Evolutionary conservation across 2,888 invertebrate genomes (phyloP).

Genomic region (Helleia helle): DNA sequence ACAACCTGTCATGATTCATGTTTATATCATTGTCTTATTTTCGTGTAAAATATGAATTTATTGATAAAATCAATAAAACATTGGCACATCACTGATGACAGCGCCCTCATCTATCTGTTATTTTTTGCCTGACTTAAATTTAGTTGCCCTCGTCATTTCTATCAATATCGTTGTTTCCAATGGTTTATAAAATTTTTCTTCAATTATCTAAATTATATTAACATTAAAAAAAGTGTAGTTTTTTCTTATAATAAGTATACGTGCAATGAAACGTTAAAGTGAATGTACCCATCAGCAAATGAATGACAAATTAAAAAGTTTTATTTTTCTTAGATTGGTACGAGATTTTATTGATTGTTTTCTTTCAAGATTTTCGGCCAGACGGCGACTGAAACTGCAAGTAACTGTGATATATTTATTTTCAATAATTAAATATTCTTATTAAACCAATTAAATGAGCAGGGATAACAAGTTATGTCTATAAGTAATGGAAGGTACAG

Average conservation of each 20-base stretch:
- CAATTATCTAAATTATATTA: too few relatives aligned
- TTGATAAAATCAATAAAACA: background rate
- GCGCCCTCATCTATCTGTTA: conserved; percentile 6
- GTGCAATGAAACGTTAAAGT: conserved; percentile 65
- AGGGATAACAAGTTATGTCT: conserved; percentile 74
- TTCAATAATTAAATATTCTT: conserved; percentile 71
- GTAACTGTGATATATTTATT: conserved; percentile 75
- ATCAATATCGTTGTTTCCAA: too few relatives aligned
- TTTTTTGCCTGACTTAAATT: too few relatives aligned
- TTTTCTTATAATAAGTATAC: background rate
- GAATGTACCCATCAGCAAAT: conserved; percentile 68
- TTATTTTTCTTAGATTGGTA: conserved; percentile 75
- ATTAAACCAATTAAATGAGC: conserved; percentile 73
- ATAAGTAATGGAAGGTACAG: conserved; percentile 76
- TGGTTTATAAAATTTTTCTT: too few relatives aligned
- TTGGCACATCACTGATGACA: conserved; percentile 4
- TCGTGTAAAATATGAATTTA: too few relatives aligned
- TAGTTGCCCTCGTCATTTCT: too few relatives aligned
- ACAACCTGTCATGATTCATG: too few relatives aligned
- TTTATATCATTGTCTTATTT: too few relatives aligned
- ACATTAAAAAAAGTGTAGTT: background rate
- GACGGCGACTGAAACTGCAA: conserved; percentile 75
- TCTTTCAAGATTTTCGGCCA: conserved; percentile 75
- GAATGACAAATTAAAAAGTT: conserved; percentile 74
- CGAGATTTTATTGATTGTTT: conserved; percentile 76